A percentile compares a stretch with the other conserved stretches of the same genome.
Conservation (phyloP, 2,113 vertebrate species). For the Antechinus flavipes region DNA sequence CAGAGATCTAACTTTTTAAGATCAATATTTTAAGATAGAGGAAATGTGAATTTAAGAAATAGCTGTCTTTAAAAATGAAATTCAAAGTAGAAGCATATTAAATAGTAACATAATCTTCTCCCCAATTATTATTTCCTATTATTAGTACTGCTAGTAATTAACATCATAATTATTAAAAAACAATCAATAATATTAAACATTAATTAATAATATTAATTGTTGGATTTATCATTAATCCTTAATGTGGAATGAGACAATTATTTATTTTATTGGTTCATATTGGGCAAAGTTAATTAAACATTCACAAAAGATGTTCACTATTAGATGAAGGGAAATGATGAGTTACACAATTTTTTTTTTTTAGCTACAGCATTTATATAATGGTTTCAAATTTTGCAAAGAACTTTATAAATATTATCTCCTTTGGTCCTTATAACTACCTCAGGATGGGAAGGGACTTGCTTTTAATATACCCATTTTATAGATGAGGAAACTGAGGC, state of each 20-base stretch:
- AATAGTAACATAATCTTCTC: neutral
- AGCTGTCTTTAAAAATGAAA: neutral
- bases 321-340: neutral
- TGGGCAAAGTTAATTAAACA: neutral
- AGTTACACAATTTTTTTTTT: neutral
- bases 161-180: neutral
- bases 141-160: neutral
- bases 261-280: neutral
- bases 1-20: slow-evolving; percentile 72
- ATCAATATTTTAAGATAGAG: neutral
- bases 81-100: neutral
- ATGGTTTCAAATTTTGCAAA: neutral
- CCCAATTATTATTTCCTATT: neutral
- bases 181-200: neutral
- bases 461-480: neutral
- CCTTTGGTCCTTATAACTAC: neutral
- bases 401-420: neutral
- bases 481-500: neutral
- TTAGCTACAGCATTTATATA: neutral
- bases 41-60: neutral
- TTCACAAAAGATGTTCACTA: neutral
- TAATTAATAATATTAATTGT: neutral
- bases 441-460: neutral
- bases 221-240: neutral
- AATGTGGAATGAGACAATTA: neutral